phyloP scores from a whole-genome alignment of 2,888 invertebrate species.

The Elmis aenea region DNA sequence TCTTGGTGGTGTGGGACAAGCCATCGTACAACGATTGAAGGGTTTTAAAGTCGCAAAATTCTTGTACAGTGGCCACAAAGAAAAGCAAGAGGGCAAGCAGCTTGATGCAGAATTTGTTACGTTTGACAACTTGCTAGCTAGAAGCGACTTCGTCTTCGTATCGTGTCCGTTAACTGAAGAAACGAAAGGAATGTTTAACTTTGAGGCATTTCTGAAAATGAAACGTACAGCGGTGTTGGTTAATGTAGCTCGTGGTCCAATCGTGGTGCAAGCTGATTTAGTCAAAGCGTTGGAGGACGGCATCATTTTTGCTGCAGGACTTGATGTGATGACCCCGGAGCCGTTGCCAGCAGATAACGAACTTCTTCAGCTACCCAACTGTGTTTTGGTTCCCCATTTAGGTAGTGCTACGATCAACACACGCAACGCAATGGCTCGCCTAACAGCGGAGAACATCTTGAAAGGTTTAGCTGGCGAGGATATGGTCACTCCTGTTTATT shows the following conservation, averaged over 20 bases:
- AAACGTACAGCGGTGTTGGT: conserved; percentile 70
- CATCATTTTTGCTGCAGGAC: conserved; percentile 79
- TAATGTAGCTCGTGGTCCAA: conserved; percentile 70
- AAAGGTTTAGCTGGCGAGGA: conserved; percentile 68
- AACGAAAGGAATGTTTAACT: conserved; percentile 67
- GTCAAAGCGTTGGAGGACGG: conserved; percentile 69
- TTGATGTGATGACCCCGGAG: too few species aligned
- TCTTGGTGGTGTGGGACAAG: conserved; percentile 74
- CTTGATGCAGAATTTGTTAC: conserved; percentile 43
- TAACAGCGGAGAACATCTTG: conserved; percentile 75
- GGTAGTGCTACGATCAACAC: conserved; percentile 79
- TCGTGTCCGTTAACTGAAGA: conserved; percentile 64
- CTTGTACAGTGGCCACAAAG: conserved; percentile 70
- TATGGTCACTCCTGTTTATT: conserved; percentile 62
- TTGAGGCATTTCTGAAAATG: conserved; percentile 64
- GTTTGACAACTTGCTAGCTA: conserved; percentile 59
- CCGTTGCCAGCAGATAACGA: conserved; percentile 77
- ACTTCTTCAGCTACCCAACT: conserved; percentile 73
- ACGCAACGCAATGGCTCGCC: conserved; percentile 69
- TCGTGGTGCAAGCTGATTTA: conserved; percentile 79
- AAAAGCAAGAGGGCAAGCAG: conserved; percentile 54
- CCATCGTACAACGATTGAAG: conserved; percentile 64
- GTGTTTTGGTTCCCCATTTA: conserved; percentile 80
- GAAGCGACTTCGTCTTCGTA: conserved; percentile 72
- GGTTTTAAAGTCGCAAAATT: conserved; percentile 69